These are phyloP conservation scores for Myopa tessellatipennis DNA, from an alignment of 2,888 invertebrate species.

Conservation along the genomic window DNA sequence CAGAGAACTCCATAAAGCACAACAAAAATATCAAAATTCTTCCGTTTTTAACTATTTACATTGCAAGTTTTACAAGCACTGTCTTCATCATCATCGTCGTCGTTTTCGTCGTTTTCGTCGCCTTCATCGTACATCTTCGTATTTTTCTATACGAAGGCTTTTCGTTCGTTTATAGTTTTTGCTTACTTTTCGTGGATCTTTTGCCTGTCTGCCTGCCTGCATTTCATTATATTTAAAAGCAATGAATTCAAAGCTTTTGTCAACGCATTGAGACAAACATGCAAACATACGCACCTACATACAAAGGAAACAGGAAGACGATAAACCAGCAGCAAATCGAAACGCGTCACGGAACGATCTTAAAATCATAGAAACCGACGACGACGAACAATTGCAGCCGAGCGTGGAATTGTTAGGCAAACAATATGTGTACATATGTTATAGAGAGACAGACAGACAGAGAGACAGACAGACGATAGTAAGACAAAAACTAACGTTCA, in stretches of 20 bases:
- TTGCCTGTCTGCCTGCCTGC: too few relatives aligned
- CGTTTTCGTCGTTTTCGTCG: too few relatives aligned
- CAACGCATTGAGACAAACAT: neutral
- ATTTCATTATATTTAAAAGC: neutral
- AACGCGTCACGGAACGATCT: neutral
- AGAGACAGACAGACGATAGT: neutral
- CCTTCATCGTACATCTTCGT: too few relatives aligned
- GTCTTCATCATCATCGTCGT: too few relatives aligned
- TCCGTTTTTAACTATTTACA: neutral
- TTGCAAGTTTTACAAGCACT: too few relatives aligned
- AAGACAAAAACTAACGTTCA: constrained; percentile 5
- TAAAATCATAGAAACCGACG: neutral
- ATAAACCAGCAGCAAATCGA: too few relatives aligned
- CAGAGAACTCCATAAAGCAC: neutral
- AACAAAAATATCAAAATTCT: constrained; percentile 36
- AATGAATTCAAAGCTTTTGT: neutral
- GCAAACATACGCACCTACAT: neutral
- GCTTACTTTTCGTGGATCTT: too few relatives aligned
- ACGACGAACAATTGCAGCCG: neutral
- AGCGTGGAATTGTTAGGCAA: too few relatives aligned
- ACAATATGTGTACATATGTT: too few relatives aligned
- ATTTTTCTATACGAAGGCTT: too few relatives aligned
- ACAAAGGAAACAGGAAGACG: neutral
- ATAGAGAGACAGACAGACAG: neutral
- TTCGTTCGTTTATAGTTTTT: too few relatives aligned